These are phyloP conservation scores for Elaeidobius kamerunicus DNA, from an alignment of 2,888 invertebrate genomes.

Conservation along the genomic window DNA sequence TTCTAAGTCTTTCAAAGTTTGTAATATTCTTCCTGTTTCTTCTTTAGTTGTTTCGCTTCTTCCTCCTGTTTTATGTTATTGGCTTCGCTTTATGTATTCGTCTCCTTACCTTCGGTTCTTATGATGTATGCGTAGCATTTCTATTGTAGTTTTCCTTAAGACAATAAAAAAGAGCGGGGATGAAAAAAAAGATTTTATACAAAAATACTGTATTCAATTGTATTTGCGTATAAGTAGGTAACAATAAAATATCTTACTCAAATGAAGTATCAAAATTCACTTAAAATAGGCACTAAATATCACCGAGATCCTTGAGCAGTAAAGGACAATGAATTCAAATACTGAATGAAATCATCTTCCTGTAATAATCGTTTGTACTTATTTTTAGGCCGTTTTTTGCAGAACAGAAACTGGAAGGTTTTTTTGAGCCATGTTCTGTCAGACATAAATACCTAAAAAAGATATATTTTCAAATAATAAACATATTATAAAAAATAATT, in stretches of 20 bases:
- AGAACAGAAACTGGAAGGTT: constrained; percentile 40
- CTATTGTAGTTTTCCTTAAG: no score
- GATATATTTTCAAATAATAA: no score
- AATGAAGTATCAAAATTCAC: not conserved
- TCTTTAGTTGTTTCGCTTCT: no score
- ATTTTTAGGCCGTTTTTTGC: constrained; percentile 45
- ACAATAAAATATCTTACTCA: not conserved
- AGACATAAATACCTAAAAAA: constrained; percentile 39
- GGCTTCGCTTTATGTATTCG: no score
- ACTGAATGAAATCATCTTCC: constrained; percentile 28
- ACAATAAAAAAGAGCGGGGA: no score
- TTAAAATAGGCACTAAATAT: not conserved
- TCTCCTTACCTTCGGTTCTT: no score
- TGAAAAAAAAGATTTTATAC: not conserved
- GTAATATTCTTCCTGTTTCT: no score
- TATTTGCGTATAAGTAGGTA: not conserved
- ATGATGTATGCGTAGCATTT: no score
- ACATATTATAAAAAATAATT: no score
- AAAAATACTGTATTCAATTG: not conserved
- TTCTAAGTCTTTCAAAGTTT: no score
- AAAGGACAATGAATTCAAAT: constrained; percentile 17
- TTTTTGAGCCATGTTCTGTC: constrained; percentile 44
- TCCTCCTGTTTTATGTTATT: no score
- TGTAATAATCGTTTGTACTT: constrained; percentile 42
- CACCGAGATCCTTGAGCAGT: constrained; percentile 7